phyloP scores from a whole-genome alignment of 2,888 invertebrate species.

The Ichneumon xanthorius region DNA sequence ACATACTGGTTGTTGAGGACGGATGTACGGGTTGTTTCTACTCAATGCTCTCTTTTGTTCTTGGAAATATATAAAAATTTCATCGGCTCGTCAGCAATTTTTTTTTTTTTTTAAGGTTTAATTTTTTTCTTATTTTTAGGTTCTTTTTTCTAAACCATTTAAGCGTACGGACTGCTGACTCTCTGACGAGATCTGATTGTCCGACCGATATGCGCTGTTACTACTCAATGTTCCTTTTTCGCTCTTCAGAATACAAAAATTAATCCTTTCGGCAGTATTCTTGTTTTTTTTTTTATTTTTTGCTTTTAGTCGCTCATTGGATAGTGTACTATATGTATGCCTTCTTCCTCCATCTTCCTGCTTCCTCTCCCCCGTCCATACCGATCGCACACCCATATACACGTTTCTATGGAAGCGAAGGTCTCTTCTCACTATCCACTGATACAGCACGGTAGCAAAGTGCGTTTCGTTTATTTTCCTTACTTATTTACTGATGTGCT shows the following conservation, averaged over 20 bases:
- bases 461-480: no score
- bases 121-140: no score
- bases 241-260: not conserved
- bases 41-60: not conserved
- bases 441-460: no score
- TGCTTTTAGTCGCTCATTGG: no score
- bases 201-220: conserved; percentile 31
- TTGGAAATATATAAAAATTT: not conserved
- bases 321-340: no score
- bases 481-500: no score
- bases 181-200: conserved; percentile 61
- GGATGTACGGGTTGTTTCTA: conserved; percentile 3
- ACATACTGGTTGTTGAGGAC: conserved; percentile 50
- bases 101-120: not conserved
- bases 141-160: no score
- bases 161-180: conserved; percentile 56
- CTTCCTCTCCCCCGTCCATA: no score
- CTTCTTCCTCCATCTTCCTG: no score
- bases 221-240: conserved; percentile 4
- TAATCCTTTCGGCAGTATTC: not conserved
- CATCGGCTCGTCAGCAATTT: not conserved
- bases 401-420: no score
- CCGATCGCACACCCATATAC: no score
- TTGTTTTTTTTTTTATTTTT: not conserved
- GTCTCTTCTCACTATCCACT: no score